Evolutionary conservation across 2,797 vertebrate genomes (phyloP).

Genomic region (Acanthurus tractus): DNA sequence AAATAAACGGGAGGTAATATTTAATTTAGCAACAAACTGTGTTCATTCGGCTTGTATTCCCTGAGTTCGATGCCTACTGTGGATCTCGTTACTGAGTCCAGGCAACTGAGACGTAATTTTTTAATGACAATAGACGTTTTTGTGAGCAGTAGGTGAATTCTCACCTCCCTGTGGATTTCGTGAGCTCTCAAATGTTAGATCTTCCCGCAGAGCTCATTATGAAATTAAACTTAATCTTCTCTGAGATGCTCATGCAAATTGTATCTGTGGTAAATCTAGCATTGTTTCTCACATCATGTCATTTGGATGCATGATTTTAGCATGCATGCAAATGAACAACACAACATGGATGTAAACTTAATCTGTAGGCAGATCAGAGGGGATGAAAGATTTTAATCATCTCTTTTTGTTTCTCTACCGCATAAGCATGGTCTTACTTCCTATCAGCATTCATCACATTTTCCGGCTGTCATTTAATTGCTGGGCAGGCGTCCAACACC

Average conservation of each 20-base stretch:
- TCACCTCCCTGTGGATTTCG: constrained; percentile 58
- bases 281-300: constrained; percentile 26
- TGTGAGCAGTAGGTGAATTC: constrained; percentile 52
- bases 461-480: constrained; percentile 59
- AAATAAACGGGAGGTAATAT: constrained; percentile 21
- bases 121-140: constrained; percentile 26
- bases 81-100: constrained; percentile 35
- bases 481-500: constrained; percentile 53
- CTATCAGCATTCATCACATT: constrained; percentile 57
- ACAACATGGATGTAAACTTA: constrained; percentile 18
- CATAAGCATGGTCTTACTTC: constrained; percentile 43
- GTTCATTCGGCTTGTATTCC: constrained; percentile 31
- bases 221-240: constrained; percentile 70
- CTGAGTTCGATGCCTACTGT: constrained; percentile 2
- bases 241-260: constrained; percentile 63
- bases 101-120: constrained; percentile 47
- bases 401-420: constrained; percentile 17
- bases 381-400: constrained; percentile 30
- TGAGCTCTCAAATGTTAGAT: constrained; percentile 47
- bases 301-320: constrained; percentile 25
- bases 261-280: constrained; percentile 56
- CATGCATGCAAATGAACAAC: constrained; percentile 35
- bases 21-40: constrained; percentile 38
- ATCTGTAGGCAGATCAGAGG: constrained; percentile 31
- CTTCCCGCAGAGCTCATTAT: constrained; percentile 63